Conservation (phyloP, 2,888 invertebrate genomes). For the Platypus cylindrus region DNA sequence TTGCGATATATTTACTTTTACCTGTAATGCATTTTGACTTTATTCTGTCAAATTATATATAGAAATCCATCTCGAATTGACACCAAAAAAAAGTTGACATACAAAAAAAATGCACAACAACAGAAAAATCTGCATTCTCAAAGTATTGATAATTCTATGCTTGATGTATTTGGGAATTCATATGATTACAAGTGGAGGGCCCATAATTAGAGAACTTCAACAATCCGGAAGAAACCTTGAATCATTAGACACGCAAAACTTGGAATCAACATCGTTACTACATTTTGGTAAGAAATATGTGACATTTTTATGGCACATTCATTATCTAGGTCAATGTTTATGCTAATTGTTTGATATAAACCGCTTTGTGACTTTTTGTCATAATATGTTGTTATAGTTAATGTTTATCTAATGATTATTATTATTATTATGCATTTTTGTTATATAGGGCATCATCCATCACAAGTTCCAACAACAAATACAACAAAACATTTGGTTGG, state of each 20-base stretch:
- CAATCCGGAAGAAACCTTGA: constrained; percentile 36
- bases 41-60: background rate
- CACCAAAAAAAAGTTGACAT: background rate
- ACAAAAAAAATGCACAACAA: constrained; percentile 26
- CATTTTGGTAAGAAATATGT: constrained; percentile 17
- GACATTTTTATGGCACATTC: too few relatives aligned
- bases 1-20: background rate
- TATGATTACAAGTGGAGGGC: constrained; percentile 26
- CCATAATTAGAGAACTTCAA: constrained; percentile 31
- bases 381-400: background rate
- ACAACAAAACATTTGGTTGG: background rate
- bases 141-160: constrained; percentile 26
- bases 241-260: constrained; percentile 26
- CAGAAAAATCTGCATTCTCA: constrained; percentile 27
- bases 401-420: background rate
- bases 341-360: too few relatives aligned
- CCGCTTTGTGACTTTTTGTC: too few relatives aligned
- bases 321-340: too few relatives aligned
- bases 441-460: background rate
- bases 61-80: too few relatives aligned
- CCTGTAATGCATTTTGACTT: background rate
- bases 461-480: constrained; percentile 3
- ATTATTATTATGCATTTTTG: background rate
- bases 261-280: constrained; percentile 15
- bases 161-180: constrained; percentile 27